Base-by-base conservation (phyloP, 2,113 vertebrate species). In the Haliaeetus leucogaster region DNA sequence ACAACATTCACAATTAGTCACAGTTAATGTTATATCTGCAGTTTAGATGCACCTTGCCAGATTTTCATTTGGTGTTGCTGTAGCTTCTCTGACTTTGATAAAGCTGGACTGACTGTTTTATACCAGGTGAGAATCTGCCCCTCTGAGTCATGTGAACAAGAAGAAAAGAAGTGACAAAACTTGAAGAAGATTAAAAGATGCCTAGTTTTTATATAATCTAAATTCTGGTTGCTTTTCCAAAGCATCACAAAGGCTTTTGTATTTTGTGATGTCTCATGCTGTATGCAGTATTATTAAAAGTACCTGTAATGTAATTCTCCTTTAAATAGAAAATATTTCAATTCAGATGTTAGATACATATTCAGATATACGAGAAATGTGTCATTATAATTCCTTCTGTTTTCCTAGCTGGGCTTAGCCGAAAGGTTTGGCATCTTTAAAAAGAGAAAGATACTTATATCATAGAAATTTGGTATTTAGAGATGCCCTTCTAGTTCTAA, bases 51-150 rank as follows among this genome's bases (percentile, higher is more conserved):
- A 86, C 72, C 43, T 47, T 91, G 86, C 91, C 91, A 96, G 91
- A 77, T 94, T 91, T 91, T 90, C 53, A 71, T 87, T 76, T 93
- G 25, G 71, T 93, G 67, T 82, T 52, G 58, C 38, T 62, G 62
- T 80, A 93, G 59, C 81, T 96, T 52, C 85, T 94, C 80, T 86
- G 79, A 80, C 82, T 95, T 94, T 84, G 83, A 91, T 96, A 96
- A 93, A 96, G 26, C 77, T 89, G 55, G 66, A 71, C 83, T 82
- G 84, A 67, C 90, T 96, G 95, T 58, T 97, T 96, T 96, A 82
- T 95, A 61, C 88, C 91, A 94, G 91, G 84, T 95, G 48, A 79
- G 68, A 79, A 88, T 93, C 81, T 94, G 89, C 59, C 47, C 38
- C 63, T 95, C 80, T 90, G 77, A 93, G 80, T 97, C 70, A 79